Conservation (phyloP, 2,113 vertebrate species). For the Climacteris rufus region DNA sequence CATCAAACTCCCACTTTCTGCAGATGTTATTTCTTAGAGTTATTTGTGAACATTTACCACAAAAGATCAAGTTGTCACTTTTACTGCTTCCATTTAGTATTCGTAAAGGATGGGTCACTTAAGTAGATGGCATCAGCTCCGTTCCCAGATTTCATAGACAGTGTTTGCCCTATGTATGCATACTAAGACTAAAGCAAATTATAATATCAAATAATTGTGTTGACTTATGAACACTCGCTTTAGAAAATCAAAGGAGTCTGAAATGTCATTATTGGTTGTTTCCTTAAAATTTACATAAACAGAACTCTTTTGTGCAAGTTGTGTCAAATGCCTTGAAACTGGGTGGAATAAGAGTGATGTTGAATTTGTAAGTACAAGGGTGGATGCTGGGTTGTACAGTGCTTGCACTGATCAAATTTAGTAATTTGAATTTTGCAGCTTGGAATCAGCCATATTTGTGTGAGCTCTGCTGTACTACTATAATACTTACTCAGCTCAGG, state of each 20-base stretch:
- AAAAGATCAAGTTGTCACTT: background rate
- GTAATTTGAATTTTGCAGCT: background rate
- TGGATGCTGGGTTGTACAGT: background rate
- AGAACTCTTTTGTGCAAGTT: background rate
- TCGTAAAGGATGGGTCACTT: background rate
- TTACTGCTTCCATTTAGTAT: background rate
- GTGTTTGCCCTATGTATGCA: background rate
- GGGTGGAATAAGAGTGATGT: background rate
- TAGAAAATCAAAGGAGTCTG: background rate
- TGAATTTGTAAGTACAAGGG: background rate
- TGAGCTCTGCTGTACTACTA: background rate
- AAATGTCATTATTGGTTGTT: background rate
- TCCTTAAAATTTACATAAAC: background rate
- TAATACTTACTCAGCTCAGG: background rate
- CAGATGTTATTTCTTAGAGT: background rate
- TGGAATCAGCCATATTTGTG: background rate
- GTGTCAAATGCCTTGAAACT: background rate
- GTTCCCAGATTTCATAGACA: background rate
- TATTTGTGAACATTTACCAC: background rate
- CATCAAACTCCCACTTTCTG: background rate
- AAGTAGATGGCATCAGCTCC: background rate
- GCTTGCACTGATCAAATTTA: background rate
- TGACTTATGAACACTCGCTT: background rate
- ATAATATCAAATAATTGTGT: background rate
- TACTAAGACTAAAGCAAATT: background rate